A percentile compares a stretch with the other conserved stretches of the same genome.
Evolutionary conservation across 2,888 invertebrate species (phyloP).

Genomic region (Ecdyonurus torrentis): DNA sequence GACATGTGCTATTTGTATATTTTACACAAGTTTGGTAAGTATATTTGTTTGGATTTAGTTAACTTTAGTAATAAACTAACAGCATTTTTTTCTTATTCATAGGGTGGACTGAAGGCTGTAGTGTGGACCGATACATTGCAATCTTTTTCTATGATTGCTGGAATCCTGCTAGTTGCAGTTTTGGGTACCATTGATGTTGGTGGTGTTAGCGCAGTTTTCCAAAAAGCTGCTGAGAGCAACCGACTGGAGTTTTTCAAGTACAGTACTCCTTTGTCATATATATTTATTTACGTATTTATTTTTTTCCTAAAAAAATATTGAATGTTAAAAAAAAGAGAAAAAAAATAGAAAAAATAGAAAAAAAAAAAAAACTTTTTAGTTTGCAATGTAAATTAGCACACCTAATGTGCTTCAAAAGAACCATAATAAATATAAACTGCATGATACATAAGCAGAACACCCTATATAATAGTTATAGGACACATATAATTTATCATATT

Average conservation of each 20-base stretch:
- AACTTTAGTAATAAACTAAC: not conserved
- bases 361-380: no score
- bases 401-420: no score
- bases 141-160: constrained; percentile 54
- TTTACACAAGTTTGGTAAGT: constrained; percentile 77
- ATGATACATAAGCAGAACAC: no score
- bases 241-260: constrained; percentile 59
- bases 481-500: no score
- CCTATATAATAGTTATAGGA: no score
- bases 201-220: constrained; percentile 41
- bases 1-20: constrained; percentile 72
- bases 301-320: no score
- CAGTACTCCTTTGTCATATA: not conserved
- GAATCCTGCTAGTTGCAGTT: constrained; percentile 43
- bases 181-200: constrained; percentile 50
- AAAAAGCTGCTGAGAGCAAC: constrained; percentile 39
- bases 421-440: no score
- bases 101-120: constrained; percentile 65
- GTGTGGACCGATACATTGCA: constrained; percentile 69
- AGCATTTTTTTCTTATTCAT: constrained; percentile 15
- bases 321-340: no score
- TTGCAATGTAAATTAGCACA: no score
- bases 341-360: no score
- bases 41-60: not conserved
- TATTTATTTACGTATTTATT: not conserved